Percentiles rank a stretch among this genome's conserved stretches.
Conservation (phyloP, 2,113 vertebrate genomes). For the Scophthalmus maximus region DNA sequence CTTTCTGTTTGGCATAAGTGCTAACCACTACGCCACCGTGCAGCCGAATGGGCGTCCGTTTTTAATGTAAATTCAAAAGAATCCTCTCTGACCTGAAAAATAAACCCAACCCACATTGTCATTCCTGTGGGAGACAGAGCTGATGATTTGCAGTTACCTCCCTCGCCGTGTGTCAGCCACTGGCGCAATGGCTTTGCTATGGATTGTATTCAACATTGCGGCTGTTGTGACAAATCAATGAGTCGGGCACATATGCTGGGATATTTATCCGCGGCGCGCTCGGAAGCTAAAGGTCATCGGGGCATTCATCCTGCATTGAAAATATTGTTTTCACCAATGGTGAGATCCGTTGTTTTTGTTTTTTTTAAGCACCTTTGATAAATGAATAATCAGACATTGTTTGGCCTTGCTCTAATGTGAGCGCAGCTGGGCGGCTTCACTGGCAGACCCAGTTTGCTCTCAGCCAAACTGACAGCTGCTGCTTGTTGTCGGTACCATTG, state of each 20-base stretch:
- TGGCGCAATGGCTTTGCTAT: slow-evolving; percentile 11
- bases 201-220: slow-evolving; percentile 25
- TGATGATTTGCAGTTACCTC: slow-evolving; percentile 17
- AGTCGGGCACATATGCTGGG: slow-evolving; percentile 9
- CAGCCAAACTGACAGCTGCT: slow-evolving; percentile 59
- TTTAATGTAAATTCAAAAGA: no score
- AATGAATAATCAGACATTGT: slow-evolving; percentile 49
- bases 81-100: no score
- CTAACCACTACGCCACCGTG: no score
- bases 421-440: slow-evolving; percentile 51
- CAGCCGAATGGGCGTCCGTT: no score
- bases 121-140: slow-evolving; percentile 4
- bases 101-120: background rate
- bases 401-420: slow-evolving; percentile 39
- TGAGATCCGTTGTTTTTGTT: no score
- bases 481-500: slow-evolving; percentile 51
- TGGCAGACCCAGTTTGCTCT: slow-evolving; percentile 44
- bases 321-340: slow-evolving; percentile 31
- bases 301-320: slow-evolving; percentile 34
- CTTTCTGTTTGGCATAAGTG: no score
- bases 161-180: slow-evolving; percentile 27
- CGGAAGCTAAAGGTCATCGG: slow-evolving; percentile 50
- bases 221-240: slow-evolving; percentile 37
- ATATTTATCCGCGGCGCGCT: slow-evolving; percentile 21
- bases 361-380: slow-evolving; percentile 19